These are phyloP conservation scores for Plagodis pulveraria DNA, from an alignment of 2,888 invertebrate genomes.

Conservation along the genomic window DNA sequence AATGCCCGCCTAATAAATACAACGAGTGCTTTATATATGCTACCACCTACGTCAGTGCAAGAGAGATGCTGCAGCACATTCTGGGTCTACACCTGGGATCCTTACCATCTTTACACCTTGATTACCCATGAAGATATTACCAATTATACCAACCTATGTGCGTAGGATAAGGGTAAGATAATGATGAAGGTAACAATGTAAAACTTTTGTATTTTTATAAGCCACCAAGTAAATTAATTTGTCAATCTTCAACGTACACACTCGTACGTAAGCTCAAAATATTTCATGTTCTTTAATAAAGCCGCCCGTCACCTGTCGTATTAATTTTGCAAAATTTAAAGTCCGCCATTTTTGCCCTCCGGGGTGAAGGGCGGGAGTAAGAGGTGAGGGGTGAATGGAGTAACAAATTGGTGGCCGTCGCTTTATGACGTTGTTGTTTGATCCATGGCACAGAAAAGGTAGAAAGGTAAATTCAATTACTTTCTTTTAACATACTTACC, in stretches of 20 bases:
- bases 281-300: slow-evolving; percentile 31
- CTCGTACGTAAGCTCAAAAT: slow-evolving; percentile 7
- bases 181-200: too few relatives aligned
- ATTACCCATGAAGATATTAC: too few relatives aligned
- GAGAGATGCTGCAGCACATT: too few relatives aligned
- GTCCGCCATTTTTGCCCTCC: slow-evolving; percentile 42
- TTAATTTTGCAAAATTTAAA: slow-evolving; percentile 52
- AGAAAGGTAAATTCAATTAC: slow-evolving; percentile 1
- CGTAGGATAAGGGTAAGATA: too few relatives aligned
- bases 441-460: slow-evolving; percentile 15
- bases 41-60: too few relatives aligned
- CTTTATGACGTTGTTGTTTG: slow-evolving; percentile 32
- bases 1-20: too few relatives aligned
- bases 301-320: slow-evolving; percentile 46
- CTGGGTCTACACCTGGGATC: too few relatives aligned
- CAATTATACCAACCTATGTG: too few relatives aligned
- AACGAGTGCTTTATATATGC: too few relatives aligned
- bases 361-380: slow-evolving; percentile 15
- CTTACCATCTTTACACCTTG: too few relatives aligned
- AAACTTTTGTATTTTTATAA: background rate
- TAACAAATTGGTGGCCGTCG: slow-evolving; percentile 36
- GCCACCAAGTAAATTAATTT: slow-evolving; percentile 5
- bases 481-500: too few relatives aligned
- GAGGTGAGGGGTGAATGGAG: slow-evolving; percentile 24
- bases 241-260: background rate